These are phyloP conservation scores for Volucella bombylans DNA, from an alignment of 2,888 invertebrate species.

Conservation along the genomic window DNA sequence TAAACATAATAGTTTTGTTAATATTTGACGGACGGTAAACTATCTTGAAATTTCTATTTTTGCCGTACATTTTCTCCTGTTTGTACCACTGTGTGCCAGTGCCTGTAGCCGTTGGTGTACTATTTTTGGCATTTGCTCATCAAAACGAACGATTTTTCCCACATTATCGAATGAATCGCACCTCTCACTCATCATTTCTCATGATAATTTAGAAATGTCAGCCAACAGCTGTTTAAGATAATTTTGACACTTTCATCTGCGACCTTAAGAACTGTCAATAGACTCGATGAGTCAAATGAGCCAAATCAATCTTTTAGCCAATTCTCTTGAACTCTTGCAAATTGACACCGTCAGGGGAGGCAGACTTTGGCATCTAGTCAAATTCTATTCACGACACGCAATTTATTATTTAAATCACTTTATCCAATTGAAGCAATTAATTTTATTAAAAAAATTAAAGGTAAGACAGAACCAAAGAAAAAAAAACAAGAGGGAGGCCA, in stretches of 20 bases:
- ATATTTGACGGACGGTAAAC: too few relatives aligned
- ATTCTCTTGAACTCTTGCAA: slow-evolving; percentile 31
- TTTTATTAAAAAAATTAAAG: slow-evolving; percentile 20
- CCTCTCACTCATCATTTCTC: not conserved
- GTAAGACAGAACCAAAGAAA: not conserved
- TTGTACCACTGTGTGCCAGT: not conserved
- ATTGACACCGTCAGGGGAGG: slow-evolving; percentile 21
- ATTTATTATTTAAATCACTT: slow-evolving; percentile 47
- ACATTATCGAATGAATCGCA: not conserved
- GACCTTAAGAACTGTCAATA: slow-evolving; percentile 46
- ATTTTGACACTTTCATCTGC: slow-evolving; percentile 30
- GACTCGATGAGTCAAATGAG: not conserved
- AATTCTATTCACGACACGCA: slow-evolving; percentile 37
- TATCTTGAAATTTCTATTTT: too few relatives aligned
- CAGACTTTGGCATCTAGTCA: slow-evolving; percentile 58
- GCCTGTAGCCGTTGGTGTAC: not conserved
- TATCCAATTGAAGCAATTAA: slow-evolving; percentile 59
- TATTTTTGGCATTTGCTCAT: slow-evolving; percentile 42
- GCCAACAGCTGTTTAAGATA: not conserved
- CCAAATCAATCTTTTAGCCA: not conserved
- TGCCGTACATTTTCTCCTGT: not conserved
- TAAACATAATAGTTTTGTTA: too few relatives aligned
- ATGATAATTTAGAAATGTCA: slow-evolving; percentile 4
- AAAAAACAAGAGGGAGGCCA: not conserved
- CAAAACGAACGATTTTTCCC: slow-evolving; percentile 23